Conservation (phyloP, 2,888 invertebrate species). For the Tuberolachnus salignus region DNA sequence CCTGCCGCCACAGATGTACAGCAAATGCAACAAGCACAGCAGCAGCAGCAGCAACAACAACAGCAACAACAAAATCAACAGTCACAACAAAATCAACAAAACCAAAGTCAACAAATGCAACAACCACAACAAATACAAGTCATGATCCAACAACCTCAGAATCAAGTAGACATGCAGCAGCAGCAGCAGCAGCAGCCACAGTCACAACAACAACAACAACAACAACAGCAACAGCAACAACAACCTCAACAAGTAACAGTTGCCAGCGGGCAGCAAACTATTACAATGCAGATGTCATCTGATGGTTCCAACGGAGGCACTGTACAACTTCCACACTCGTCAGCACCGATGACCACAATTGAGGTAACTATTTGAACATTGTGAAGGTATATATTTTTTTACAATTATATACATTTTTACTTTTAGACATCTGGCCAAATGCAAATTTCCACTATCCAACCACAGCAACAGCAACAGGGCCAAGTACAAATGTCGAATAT, state of each 20-base stretch:
- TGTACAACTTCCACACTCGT: slow-evolving; percentile 53
- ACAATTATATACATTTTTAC: neutral
- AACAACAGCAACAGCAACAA: slow-evolving; percentile 50
- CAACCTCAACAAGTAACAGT: slow-evolving; percentile 52
- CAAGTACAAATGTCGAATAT: slow-evolving; percentile 64
- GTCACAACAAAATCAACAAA: slow-evolving; percentile 24
- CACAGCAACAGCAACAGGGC: slow-evolving; percentile 66
- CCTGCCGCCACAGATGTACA: slow-evolving; percentile 49
- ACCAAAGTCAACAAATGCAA: slow-evolving; percentile 50
- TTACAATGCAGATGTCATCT: slow-evolving; percentile 52
- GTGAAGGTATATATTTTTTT: neutral
- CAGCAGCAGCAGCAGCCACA: slow-evolving; percentile 65
- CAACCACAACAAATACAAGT: slow-evolving; percentile 55
- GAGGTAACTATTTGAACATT: slow-evolving; percentile 23
- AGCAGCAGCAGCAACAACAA: slow-evolving; percentile 5
- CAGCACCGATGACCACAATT: slow-evolving; percentile 45
- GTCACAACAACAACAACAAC: slow-evolving; percentile 56
- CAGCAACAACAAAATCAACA: slow-evolving; percentile 5
- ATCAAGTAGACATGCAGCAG: slow-evolving; percentile 61
- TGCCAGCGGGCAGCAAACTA: slow-evolving; percentile 50
- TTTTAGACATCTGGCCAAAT: slow-evolving; percentile 51
- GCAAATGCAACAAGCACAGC: slow-evolving; percentile 49
- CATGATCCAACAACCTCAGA: slow-evolving; percentile 56
- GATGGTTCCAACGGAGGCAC: slow-evolving; percentile 40
- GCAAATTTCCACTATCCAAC: slow-evolving; percentile 60